Evolutionary conservation across 2,888 invertebrate species (phyloP).

Genomic region (Synanthedon andrenaeformis): DNA sequence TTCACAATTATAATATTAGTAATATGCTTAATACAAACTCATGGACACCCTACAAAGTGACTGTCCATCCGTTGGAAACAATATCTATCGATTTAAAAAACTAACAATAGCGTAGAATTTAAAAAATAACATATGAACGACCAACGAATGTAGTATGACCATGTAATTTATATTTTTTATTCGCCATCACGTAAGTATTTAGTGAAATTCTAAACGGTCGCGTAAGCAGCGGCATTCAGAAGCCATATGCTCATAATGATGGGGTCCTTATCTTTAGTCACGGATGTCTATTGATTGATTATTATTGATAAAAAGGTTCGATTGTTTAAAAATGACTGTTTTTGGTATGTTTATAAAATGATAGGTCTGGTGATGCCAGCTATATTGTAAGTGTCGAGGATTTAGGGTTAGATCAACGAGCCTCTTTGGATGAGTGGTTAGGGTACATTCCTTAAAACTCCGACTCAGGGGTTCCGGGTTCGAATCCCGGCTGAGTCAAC

Average conservation of each 20-base stretch:
- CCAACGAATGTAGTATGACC: slow-evolving; percentile 19
- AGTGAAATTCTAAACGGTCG: slow-evolving; percentile 13
- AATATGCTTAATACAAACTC: not conserved
- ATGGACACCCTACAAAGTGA: slow-evolving; percentile 29
- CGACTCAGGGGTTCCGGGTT: too few species aligned
- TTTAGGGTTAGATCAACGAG: too few species aligned
- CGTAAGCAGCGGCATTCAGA: slow-evolving; percentile 6
- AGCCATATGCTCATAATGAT: slow-evolving; percentile 33
- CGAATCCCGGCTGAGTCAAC: too few species aligned
- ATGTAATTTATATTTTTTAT: slow-evolving; percentile 21
- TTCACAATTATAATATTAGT: too few species aligned
- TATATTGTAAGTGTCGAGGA: too few species aligned
- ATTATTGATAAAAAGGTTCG: slow-evolving; percentile 8
- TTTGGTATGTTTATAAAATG: too few species aligned
- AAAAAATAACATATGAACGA: slow-evolving; percentile 33
- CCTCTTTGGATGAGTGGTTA: too few species aligned
- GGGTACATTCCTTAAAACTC: too few species aligned
- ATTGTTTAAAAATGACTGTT: not conserved
- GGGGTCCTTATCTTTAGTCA: slow-evolving; percentile 32
- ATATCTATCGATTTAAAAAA: slow-evolving; percentile 34
- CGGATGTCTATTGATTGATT: slow-evolving; percentile 36
- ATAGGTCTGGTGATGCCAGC: too few species aligned
- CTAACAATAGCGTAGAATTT: slow-evolving; percentile 18
- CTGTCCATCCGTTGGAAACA: slow-evolving; percentile 21
- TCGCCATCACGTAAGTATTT: slow-evolving; percentile 20